These are phyloP conservation scores for Meloe dianella DNA, from an alignment of 2,888 invertebrate genomes.

Conservation along the genomic window DNA sequence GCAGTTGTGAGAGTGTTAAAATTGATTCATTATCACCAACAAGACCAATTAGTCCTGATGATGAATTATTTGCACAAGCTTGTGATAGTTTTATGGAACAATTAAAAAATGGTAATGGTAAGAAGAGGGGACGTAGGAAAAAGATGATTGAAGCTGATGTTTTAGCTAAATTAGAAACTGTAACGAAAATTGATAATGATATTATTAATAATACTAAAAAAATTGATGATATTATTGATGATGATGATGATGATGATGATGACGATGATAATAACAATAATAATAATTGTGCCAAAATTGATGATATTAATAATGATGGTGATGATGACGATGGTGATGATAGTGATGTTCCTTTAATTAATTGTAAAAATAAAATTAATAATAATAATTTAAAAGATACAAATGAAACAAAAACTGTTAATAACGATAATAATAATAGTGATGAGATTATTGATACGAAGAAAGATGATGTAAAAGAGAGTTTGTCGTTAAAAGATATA, in stretches of 20 bases:
- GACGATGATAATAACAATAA: constrained; percentile 47
- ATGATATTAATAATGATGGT: constrained; percentile 26
- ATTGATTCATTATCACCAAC: constrained; percentile 29
- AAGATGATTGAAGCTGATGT: constrained; percentile 55
- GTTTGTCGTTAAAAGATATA: constrained; percentile 10
- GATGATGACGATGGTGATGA: constrained; percentile 43
- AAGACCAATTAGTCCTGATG: constrained; percentile 55
- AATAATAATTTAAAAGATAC: constrained; percentile 36
- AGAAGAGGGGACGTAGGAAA: constrained; percentile 65
- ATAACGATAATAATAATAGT: constrained; percentile 56
- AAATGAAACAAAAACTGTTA: constrained; percentile 34
- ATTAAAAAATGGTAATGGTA: constrained; percentile 66
- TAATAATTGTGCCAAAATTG: constrained; percentile 25
- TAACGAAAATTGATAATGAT: constrained; percentile 36
- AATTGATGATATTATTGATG: constrained; percentile 25
- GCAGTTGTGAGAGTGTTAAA: constrained; percentile 51
- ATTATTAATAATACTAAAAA: constrained; percentile 16
- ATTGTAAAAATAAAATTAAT: constrained; percentile 41
- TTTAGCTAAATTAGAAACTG: constrained; percentile 48
- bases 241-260: constrained; percentile 27
- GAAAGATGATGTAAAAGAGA: too few species aligned
- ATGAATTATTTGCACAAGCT: constrained; percentile 68
- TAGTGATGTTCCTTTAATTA: constrained; percentile 45
- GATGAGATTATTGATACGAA: too few species aligned
- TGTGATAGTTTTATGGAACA: constrained; percentile 83